phyloP scores from a whole-genome alignment of 2,888 invertebrate species.

The Tupiocoris notatus region DNA sequence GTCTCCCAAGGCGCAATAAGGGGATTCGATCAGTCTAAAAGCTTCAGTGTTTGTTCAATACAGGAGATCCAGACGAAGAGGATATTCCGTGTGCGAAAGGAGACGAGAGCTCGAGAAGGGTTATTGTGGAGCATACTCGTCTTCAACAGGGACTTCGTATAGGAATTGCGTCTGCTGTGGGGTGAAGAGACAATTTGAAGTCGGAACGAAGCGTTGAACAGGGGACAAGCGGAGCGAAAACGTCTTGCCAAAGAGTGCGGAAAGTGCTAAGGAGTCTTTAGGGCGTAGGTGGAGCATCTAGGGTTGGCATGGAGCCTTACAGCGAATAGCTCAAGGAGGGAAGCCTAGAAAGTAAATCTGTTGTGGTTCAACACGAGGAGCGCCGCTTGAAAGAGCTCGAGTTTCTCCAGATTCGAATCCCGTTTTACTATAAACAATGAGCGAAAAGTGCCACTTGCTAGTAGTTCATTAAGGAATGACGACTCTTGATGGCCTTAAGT shows the following conservation, averaged over 20 bases:
- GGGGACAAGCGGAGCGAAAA: not conserved
- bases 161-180: not conserved
- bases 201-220: not conserved
- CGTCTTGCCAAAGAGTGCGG: not conserved
- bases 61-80: not conserved
- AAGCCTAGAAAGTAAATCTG: not conserved
- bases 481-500: not conserved
- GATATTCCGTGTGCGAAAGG: too few species aligned
- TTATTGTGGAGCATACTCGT: not conserved
- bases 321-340: not conserved
- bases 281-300: not conserved
- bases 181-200: not conserved
- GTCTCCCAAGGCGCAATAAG: constrained; percentile 23
- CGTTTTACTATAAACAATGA: not conserved
- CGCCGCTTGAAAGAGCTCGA: not conserved
- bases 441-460: not conserved
- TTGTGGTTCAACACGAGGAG: not conserved
- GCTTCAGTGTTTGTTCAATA: constrained; percentile 25
- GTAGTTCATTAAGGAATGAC: not conserved
- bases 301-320: not conserved
- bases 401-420: not conserved
- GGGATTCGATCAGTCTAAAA: constrained; percentile 39
- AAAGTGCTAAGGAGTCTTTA: not conserved
- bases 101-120: not conserved
- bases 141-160: not conserved